phyloP scores from a whole-genome alignment of 2,888 invertebrate genomes.

The Pachydiplax longipennis region DNA sequence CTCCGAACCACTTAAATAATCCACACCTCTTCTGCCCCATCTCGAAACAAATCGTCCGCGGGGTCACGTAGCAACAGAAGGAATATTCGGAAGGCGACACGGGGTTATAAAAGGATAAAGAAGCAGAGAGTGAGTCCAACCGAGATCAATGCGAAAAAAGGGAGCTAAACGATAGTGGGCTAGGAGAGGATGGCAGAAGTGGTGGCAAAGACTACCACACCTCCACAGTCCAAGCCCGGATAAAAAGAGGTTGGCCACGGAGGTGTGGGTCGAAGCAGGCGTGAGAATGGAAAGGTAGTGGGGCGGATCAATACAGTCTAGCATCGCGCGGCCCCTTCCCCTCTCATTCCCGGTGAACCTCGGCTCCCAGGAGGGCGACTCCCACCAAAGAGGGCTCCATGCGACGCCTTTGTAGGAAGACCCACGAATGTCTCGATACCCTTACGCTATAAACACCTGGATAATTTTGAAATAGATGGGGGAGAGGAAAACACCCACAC shows the following conservation, averaged over 20 bases:
- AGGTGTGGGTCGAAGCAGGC: not conserved
- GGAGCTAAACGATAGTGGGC: constrained; percentile 48
- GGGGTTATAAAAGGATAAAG: not conserved
- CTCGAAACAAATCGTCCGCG: not conserved
- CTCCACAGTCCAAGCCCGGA: not conserved
- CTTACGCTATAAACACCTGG: too few relatives aligned
- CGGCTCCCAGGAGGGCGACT: not conserved
- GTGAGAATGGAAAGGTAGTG: not conserved
- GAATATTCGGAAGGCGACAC: not conserved
- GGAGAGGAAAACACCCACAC: too few relatives aligned
- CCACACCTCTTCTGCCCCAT: not conserved
- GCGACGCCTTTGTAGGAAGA: too few relatives aligned
- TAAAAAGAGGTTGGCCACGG: not conserved
- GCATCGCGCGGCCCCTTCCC: not conserved
- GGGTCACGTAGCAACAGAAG: not conserved
- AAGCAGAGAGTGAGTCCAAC: not conserved
- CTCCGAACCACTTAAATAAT: not conserved
- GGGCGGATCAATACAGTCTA: not conserved
- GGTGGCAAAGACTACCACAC: not conserved
- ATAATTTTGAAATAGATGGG: too few relatives aligned
- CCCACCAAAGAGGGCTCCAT: not conserved
- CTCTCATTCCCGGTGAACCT: not conserved
- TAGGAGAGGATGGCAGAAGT: not conserved
- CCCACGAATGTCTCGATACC: not conserved
- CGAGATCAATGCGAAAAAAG: constrained; percentile 49